phyloP scores from a whole-genome alignment of 2,113 vertebrate genomes.

The Phylloscopus whistleri region DNA sequence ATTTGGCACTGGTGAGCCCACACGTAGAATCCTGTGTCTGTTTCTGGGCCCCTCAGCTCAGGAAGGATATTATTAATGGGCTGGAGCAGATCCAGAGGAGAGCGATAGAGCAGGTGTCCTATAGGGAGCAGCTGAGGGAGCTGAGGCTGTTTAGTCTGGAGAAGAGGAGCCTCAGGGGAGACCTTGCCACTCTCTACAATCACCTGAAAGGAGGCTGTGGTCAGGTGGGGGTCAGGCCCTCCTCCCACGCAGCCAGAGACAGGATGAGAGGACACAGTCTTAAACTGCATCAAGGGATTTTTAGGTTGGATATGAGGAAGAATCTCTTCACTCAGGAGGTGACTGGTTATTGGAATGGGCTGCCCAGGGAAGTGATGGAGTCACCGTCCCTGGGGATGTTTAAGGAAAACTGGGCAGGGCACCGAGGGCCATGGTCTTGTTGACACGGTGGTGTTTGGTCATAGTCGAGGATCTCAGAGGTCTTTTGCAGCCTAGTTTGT shows the following conservation, averaged over 20 bases:
- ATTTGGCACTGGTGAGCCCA: neutral
- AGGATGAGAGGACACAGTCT: neutral
- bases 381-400: neutral
- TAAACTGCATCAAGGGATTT: neutral
- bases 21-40: neutral
- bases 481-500: neutral
- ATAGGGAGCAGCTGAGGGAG: accelerated
- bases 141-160: neutral
- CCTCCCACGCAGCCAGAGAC: no score
- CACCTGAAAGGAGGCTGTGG: no score
- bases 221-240: neutral
- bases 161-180: no score
- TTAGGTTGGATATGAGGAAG: neutral
- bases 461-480: neutral
- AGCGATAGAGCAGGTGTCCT: neutral
- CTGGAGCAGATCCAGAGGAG: neutral
- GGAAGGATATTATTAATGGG: no score
- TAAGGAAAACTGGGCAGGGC: neutral
- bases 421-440: neutral
- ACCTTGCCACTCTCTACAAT: accelerated
- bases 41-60: neutral
- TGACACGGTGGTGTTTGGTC: neutral
- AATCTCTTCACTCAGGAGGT: neutral
- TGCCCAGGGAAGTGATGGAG: neutral
- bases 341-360: neutral